A percentile compares a stretch with the other conserved stretches of the same genome.
These are phyloP conservation scores for Pseudochirops corinnae DNA, from an alignment of 2,797 vertebrate genomes.

Conservation along the genomic window DNA sequence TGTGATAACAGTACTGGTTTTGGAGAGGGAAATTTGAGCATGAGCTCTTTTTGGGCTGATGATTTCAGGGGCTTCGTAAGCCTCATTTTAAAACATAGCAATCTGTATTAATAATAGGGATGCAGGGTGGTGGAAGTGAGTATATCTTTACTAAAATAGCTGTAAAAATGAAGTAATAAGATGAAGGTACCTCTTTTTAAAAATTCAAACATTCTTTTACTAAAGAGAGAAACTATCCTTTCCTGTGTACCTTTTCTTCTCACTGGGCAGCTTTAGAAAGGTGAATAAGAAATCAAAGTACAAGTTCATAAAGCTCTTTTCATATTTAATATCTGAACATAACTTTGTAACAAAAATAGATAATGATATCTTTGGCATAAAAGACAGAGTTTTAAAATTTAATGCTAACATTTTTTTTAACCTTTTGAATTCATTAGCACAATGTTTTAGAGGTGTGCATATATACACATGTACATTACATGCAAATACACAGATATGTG, in stretches of 20 bases:
- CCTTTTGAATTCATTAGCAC: slow-evolving; percentile 2
- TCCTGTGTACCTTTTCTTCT: not conserved
- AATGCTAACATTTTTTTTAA: not conserved
- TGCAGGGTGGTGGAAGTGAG: not conserved
- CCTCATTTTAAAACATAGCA: not conserved
- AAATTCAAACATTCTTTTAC: not conserved
- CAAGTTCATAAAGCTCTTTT: slow-evolving; percentile 39
- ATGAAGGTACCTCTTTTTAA: not conserved
- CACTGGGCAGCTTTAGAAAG: slow-evolving; percentile 25
- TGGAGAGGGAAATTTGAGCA: not conserved
- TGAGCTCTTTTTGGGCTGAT: not conserved
- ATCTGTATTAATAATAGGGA: not conserved
- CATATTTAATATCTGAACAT: not conserved
- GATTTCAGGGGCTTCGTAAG: not conserved
- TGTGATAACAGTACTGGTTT: not conserved
- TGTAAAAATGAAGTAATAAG: not conserved
- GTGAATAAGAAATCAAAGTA: not conserved
- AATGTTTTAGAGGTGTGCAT: not conserved
- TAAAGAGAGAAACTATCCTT: not conserved
- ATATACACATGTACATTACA: not conserved
- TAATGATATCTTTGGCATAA: slow-evolving; percentile 40
- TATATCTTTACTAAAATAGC: not conserved
- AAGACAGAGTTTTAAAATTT: not conserved
- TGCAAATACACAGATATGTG: not conserved
- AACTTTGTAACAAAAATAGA: not conserved